These are phyloP conservation scores for Oxyscelio sp. DNA, from an alignment of 2,888 invertebrate genomes.

Conservation along the genomic window DNA sequence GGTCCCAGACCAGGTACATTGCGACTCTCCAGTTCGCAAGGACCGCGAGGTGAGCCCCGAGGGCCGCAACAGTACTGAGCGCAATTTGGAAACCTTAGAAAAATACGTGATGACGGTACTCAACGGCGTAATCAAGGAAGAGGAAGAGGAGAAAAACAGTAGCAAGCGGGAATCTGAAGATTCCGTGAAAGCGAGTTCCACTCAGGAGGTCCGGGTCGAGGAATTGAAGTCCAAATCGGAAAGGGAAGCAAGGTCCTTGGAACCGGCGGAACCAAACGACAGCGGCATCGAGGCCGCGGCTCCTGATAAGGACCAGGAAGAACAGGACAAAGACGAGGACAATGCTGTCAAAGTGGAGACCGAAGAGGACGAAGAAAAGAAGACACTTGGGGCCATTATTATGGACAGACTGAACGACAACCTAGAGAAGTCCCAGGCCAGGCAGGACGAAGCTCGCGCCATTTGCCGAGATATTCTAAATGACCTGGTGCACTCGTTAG, in stretches of 20 bases:
- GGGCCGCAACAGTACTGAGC: conserved; percentile 79
- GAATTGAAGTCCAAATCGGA: conserved; percentile 54
- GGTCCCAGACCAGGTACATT: conserved; percentile 76
- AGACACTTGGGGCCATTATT: conserved; percentile 80
- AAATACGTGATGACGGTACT: conserved; percentile 87
- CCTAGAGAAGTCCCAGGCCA: conserved; percentile 4
- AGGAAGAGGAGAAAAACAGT: conserved; percentile 77
- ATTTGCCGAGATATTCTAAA: conserved; percentile 83
- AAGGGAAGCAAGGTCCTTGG: conserved; percentile 64
- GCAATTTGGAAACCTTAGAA: conserved; percentile 85
- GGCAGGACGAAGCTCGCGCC: conserved; percentile 66
- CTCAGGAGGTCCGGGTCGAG: conserved; percentile 39
- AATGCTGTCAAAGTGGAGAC: conserved; percentile 38
- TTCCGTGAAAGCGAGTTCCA: conserved; percentile 2
- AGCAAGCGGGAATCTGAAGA: conserved; percentile 43
- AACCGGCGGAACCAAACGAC: conserved; percentile 82
- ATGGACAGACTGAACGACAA: conserved; percentile 82
- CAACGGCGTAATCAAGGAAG: conserved; percentile 86
- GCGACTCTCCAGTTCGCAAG: conserved; percentile 23
- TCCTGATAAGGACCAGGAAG: conserved; percentile 62
- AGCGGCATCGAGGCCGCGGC: conserved; percentile 82
- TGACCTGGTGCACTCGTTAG: conserved; percentile 81
- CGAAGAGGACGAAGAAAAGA: conserved; percentile 55
- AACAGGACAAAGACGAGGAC: conserved; percentile 32
- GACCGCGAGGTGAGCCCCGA: conserved; percentile 9